phyloP scores from a whole-genome alignment of 2,113 vertebrate genomes.

The Meleagris gallopavo region DNA sequence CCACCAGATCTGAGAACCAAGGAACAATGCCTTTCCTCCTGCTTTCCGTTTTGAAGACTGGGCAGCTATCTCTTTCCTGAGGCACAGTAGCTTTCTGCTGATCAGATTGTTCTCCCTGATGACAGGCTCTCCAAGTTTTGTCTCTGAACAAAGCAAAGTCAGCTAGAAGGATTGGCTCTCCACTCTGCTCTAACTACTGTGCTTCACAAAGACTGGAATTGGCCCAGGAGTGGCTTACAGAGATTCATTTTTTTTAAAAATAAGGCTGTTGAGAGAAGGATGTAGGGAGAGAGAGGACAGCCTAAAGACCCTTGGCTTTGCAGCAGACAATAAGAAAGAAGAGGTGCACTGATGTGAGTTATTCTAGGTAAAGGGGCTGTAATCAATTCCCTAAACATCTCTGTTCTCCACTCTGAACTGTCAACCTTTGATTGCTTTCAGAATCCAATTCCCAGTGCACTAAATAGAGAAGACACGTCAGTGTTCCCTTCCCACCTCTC shows the following conservation, averaged over 20 bases:
- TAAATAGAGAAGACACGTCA: neutral
- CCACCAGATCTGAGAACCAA: neutral
- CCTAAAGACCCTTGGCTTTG: neutral
- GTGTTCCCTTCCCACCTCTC: neutral
- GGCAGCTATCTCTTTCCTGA: neutral
- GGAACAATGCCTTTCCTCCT: neutral
- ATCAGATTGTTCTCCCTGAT: neutral
- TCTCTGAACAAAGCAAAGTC: neutral
- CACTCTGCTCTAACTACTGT: neutral
- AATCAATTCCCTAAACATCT: neutral
- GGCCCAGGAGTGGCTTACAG: neutral
- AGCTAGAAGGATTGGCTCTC: neutral
- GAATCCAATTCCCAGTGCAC: neutral
- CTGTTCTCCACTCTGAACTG: neutral
- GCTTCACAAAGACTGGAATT: neutral
- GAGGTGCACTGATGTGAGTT: neutral
- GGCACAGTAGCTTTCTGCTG: neutral
- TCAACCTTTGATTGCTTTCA: neutral
- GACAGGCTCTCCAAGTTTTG: neutral
- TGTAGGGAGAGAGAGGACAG: neutral
- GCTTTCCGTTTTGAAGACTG: neutral
- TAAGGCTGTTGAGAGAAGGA: neutral
- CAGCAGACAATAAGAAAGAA: neutral
- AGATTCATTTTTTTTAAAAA: neutral
- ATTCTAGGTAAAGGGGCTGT: neutral